Evolutionary conservation across 1,140 invertebrate genomes (phyloP).

Genomic region (Limonius californicus): DNA sequence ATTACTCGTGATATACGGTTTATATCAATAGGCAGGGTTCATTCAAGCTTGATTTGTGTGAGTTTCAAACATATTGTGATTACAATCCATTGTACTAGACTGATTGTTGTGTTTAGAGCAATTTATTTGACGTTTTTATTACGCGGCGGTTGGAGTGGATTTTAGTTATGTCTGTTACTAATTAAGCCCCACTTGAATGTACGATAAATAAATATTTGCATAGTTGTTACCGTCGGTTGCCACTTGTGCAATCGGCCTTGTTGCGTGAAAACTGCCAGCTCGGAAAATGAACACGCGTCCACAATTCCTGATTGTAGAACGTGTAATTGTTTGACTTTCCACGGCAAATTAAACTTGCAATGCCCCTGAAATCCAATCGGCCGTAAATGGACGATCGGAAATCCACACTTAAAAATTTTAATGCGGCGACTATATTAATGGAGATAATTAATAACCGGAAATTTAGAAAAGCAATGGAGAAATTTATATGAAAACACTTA

Average conservation of each 20-base stretch:
- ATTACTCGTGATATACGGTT: conserved; percentile 30
- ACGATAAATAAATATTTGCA: conserved; percentile 12
- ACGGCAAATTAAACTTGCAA: too few species aligned
- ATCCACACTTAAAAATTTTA: too few species aligned
- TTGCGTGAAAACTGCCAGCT: background rate
- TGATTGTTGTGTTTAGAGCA: conserved; percentile 33
- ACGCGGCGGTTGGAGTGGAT: conserved; percentile 12
- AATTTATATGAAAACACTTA: too few species aligned
- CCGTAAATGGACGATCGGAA: too few species aligned
- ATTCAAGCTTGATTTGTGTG: conserved; percentile 31
- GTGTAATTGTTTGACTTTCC: background rate
- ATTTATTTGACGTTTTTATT: conserved; percentile 35
- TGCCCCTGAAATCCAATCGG: too few species aligned
- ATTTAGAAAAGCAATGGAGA: too few species aligned
- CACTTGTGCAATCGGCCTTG: conserved; percentile 1
- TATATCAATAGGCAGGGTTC: conserved; percentile 32
- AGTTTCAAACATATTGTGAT: conserved; percentile 34
- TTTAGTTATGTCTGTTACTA: conserved; percentile 11
- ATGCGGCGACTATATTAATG: too few species aligned
- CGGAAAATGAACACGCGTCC: background rate
- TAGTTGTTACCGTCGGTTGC: conserved; percentile 4
- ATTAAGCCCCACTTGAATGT: conserved; percentile 5
- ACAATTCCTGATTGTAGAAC: background rate
- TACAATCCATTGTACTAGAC: conserved; percentile 30
- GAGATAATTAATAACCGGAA: too few species aligned